Percentiles rank a stretch among this genome's conserved stretches.
Evolutionary conservation across 1,140 invertebrate genomes (phyloP).

Genomic region (Hycleus phaleratus): DNA sequence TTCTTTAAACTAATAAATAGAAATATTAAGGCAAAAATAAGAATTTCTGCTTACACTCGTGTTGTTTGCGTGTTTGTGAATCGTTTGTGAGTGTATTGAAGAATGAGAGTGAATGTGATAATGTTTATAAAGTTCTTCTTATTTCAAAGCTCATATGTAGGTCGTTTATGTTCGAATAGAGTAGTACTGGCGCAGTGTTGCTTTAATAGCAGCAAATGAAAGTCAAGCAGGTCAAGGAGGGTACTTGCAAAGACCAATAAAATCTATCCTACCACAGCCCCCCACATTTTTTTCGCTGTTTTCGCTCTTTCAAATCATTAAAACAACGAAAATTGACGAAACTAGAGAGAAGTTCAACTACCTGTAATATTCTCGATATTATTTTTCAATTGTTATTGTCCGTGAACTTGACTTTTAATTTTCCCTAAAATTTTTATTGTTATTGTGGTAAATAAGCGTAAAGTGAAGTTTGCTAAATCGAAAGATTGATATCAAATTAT

Average conservation of each 20-base stretch:
- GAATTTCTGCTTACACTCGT: conserved; percentile 33
- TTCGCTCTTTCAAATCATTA: no score
- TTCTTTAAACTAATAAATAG: background rate
- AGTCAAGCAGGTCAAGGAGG: conserved; percentile 31
- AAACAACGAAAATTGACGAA: no score
- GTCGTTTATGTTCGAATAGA: conserved; percentile 27
- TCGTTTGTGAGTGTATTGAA: no score
- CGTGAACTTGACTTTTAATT: conserved; percentile 8
- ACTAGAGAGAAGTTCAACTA: no score
- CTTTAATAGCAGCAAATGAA: conserved; percentile 17
- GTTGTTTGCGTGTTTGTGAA: conserved; percentile 19
- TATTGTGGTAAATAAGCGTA: no score
- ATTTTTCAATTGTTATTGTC: background rate
- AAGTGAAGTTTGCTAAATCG: no score
- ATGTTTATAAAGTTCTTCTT: conserved; percentile 39
- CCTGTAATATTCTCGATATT: no score
- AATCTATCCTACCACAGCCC: background rate
- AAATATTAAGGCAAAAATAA: background rate
- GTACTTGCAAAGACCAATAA: conserved; percentile 11
- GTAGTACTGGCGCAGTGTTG: conserved; percentile 16
- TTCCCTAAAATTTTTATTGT: no score
- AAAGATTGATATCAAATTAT: no score
- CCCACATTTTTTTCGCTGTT: conserved; percentile 1
- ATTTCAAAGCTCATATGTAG: conserved; percentile 40
- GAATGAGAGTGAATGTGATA: conserved; percentile 37